A percentile compares a stretch with the other conserved stretches of the same genome.
Conservation (phyloP, 2,888 invertebrate genomes). For the Gnatocerus cornutus region DNA sequence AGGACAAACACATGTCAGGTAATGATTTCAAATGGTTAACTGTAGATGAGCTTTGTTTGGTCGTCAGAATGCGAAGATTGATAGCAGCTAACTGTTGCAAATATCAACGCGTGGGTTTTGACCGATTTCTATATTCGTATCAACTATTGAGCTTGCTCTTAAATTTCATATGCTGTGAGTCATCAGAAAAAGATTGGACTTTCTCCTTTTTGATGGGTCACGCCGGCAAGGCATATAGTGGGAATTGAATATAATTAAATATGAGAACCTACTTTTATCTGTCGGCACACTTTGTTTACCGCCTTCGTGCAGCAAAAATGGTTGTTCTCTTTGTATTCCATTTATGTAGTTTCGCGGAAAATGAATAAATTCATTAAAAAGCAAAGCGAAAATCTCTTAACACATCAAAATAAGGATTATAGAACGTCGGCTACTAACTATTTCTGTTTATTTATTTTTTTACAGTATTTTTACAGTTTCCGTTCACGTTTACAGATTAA, state of each 20-base stretch:
- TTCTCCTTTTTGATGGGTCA: constrained; percentile 17
- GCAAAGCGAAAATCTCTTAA: too few relatives aligned
- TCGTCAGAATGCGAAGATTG: neutral
- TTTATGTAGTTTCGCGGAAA: neutral
- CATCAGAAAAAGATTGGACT: constrained; percentile 16
- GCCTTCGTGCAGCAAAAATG: neutral
- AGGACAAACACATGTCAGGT: constrained; percentile 15
- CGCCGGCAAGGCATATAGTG: neutral
- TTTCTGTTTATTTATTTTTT: too few relatives aligned
- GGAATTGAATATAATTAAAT: constrained; percentile 16
- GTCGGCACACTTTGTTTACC: neutral
- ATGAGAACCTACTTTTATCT: constrained; percentile 3
- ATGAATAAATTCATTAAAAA: too few relatives aligned
- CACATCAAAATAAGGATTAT: too few relatives aligned
- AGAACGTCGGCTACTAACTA: too few relatives aligned
- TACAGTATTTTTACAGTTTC: too few relatives aligned
- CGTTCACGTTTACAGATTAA: too few relatives aligned
- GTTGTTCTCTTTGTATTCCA: neutral
- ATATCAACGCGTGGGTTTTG: constrained; percentile 26
- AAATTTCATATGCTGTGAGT: constrained; percentile 26
- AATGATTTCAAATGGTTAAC: constrained; percentile 24
- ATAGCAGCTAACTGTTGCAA: constrained; percentile 2
- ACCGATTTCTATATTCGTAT: constrained; percentile 29
- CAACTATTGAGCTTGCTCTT: constrained; percentile 15
- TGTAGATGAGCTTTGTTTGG: constrained; percentile 5